phyloP scores from a whole-genome alignment of 2,888 invertebrate genomes.

The Amiota mariae region DNA sequence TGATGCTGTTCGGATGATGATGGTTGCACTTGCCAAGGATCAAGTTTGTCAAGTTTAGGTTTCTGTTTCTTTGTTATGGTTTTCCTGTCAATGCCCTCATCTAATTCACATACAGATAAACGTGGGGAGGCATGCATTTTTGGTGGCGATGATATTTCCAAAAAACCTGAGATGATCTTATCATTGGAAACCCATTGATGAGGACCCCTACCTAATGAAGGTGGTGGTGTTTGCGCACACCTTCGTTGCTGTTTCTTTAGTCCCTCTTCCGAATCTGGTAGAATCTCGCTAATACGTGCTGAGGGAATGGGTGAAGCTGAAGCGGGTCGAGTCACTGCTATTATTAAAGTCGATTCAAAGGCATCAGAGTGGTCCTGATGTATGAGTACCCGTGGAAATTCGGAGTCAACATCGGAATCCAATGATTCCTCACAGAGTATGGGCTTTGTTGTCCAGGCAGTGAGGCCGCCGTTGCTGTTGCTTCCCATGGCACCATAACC shows the following conservation, averaged over 20 bases:
- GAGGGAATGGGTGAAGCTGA: constrained; percentile 35
- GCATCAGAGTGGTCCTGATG: constrained; percentile 69
- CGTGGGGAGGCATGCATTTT: neutral
- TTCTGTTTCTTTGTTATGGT: too few relatives aligned
- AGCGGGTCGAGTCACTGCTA: constrained; percentile 65
- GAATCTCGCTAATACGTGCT: constrained; percentile 48
- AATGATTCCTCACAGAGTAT: constrained; percentile 55
- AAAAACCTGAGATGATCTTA: constrained; percentile 56
- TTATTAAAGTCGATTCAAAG: constrained; percentile 68
- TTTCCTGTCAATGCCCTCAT: too few relatives aligned
- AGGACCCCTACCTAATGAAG: too few relatives aligned
- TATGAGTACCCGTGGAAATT: constrained; percentile 67
- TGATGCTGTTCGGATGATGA: constrained; percentile 40
- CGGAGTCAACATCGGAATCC: constrained; percentile 52
- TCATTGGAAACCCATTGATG: constrained; percentile 63
- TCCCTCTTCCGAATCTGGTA: constrained; percentile 23
- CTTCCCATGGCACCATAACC: constrained; percentile 7
- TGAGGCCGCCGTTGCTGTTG: constrained; percentile 29
- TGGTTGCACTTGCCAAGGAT: constrained; percentile 42
- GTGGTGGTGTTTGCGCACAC: constrained; percentile 26
- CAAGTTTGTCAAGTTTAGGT: neutral
- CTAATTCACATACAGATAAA: too few relatives aligned
- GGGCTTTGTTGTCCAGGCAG: constrained; percentile 66
- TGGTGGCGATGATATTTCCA: constrained; percentile 51
- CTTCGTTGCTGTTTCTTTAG: too few relatives aligned